Conservation (phyloP, 2,888 invertebrate species). For the Gnatocerus cornutus region DNA sequence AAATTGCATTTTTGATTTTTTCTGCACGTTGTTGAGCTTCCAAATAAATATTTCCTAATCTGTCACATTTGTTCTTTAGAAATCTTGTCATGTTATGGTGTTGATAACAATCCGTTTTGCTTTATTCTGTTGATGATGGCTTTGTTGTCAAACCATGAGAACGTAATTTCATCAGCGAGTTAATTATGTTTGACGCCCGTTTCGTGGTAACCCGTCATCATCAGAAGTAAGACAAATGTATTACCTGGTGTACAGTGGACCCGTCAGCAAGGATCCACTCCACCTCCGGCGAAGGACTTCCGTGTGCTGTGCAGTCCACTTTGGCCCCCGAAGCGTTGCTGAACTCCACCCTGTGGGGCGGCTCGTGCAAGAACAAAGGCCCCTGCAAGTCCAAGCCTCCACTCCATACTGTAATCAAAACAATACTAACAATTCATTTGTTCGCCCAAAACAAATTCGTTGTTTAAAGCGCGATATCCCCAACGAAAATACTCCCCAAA, state of each 20-base stretch:
- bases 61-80: no score
- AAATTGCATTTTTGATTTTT: no score
- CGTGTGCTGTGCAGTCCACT: conserved; percentile 81
- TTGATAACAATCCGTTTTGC: no score
- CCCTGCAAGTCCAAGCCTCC: conserved; percentile 79
- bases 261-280: conserved; percentile 86
- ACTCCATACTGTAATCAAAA: conserved; percentile 62
- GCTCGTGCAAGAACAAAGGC: conserved; percentile 79
- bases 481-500: conserved; percentile 1
- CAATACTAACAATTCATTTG: conserved; percentile 4
- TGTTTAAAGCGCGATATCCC: conserved; percentile 5
- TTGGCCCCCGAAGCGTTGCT: conserved; percentile 83
- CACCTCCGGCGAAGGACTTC: conserved; percentile 81
- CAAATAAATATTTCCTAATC: no score
- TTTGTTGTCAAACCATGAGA: no score
- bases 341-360: conserved; percentile 84
- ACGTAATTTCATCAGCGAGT: no score
- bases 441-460: conserved; percentile 3
- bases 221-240: not conserved
- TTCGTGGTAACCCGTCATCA: no score
- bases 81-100: no score
- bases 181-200: no score
- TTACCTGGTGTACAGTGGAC: conserved; percentile 77
- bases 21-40: no score
- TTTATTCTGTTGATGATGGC: no score